These are phyloP conservation scores for Scomber scombrus DNA, from an alignment of 2,113 vertebrate species.

Conservation along the genomic window DNA sequence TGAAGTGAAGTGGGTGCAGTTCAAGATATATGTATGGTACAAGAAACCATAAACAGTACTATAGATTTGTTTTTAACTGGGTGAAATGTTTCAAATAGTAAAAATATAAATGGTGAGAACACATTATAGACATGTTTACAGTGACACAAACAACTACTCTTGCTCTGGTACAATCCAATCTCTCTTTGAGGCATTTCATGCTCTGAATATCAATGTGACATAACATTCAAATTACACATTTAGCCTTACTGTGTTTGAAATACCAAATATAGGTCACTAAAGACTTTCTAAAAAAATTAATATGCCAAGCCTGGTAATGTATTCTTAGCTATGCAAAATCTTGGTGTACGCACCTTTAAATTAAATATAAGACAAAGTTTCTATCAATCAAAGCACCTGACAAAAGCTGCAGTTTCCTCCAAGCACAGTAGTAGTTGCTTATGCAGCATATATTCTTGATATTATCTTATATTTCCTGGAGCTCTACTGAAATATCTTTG, in stretches of 20 bases:
- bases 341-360: background rate
- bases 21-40: background rate
- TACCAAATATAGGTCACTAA: constrained; percentile 7
- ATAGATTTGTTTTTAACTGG: too few relatives aligned
- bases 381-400: background rate
- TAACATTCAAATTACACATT: constrained; percentile 2
- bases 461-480: too few relatives aligned
- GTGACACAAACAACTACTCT: constrained; percentile 11
- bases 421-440: background rate
- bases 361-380: background rate
- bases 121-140: background rate
- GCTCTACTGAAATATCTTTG: background rate
- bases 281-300: background rate
- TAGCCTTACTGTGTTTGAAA: background rate
- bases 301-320: background rate
- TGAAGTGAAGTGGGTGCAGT: background rate
- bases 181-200: constrained; percentile 29
- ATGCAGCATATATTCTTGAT: too few relatives aligned
- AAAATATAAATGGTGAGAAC: too few relatives aligned
- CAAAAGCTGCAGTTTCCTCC: background rate
- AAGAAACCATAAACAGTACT: background rate
- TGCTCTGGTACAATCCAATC: background rate
- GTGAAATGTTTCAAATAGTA: too few relatives aligned
- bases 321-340: background rate
- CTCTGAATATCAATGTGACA: constrained; percentile 39